Percentiles rank a stretch among this genome's conserved stretches.
Conservation (phyloP, 2,888 invertebrate genomes). For the Chouioia cunea region DNA sequence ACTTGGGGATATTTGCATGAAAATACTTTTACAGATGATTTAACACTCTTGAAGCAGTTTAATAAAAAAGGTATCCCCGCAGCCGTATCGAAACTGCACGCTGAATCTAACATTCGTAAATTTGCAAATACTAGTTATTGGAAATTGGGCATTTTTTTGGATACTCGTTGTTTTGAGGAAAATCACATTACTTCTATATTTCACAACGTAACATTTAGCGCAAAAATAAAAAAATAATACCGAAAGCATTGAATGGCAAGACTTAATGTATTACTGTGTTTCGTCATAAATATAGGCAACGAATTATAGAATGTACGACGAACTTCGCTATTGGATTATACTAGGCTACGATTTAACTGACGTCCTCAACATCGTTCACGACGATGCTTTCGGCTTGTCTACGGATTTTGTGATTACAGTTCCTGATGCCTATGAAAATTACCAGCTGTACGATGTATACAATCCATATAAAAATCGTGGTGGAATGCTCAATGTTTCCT, state of each 20-base stretch:
- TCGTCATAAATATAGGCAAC: background rate
- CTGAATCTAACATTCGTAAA: too few relatives aligned
- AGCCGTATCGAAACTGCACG: too few relatives aligned
- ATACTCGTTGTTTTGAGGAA: background rate
- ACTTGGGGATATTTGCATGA: background rate
- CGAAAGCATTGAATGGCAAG: background rate
- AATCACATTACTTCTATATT: background rate
- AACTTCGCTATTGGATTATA: slow-evolving; percentile 51
- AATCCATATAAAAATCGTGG: slow-evolving; percentile 52
- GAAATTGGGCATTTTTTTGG: slow-evolving; percentile 16
- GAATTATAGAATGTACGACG: background rate
- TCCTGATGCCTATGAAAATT: background rate
- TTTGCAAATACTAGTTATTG: slow-evolving; percentile 2
- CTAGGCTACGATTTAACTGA: slow-evolving; percentile 46
- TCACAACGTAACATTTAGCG: background rate
- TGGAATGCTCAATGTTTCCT: slow-evolving; percentile 51
- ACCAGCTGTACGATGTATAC: slow-evolving; percentile 50
- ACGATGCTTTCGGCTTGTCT: slow-evolving; percentile 48
- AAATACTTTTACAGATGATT: background rate
- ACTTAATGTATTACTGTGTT: background rate
- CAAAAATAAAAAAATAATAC: background rate
- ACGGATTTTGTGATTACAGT: slow-evolving; percentile 54
- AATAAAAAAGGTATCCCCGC: too few relatives aligned
- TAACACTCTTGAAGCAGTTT: too few relatives aligned
- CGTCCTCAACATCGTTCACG: slow-evolving; percentile 46